Evolutionary conservation across 1,140 invertebrate species (phyloP).

Genomic region (Brachionus asplanchnoidis): DNA sequence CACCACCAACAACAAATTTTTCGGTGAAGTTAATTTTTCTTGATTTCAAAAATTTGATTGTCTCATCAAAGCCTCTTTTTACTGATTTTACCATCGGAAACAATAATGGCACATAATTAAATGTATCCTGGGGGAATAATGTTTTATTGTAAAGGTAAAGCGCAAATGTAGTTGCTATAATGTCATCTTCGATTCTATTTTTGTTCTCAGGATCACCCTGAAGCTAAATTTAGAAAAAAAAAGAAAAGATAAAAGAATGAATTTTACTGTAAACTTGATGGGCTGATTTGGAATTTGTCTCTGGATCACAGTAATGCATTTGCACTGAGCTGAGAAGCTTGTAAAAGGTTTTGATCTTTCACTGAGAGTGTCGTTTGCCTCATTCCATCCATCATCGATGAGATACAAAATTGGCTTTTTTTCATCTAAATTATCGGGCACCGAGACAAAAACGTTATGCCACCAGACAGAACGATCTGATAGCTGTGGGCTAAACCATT

Average conservation of each 20-base stretch:
- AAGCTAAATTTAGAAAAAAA: neutral
- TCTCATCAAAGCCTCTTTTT: conserved; percentile 48
- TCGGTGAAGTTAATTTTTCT: conserved; percentile 35
- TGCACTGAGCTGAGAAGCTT: conserved; percentile 45
- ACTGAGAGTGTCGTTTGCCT: conserved; percentile 41
- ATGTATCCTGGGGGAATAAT: neutral
- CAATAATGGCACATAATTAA: conserved; percentile 18
- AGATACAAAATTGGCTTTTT: conserved; percentile 45
- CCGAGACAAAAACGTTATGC: conserved; percentile 47
- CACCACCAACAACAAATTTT: conserved; percentile 48
- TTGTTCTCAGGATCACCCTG: conserved; percentile 47
- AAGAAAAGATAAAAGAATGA: conserved; percentile 1
- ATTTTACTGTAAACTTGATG: conserved; percentile 45
- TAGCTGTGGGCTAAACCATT: conserved; percentile 46
- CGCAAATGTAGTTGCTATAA: conserved; percentile 50
- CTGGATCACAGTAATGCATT: conserved; percentile 46
- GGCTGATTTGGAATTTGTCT: conserved; percentile 51
- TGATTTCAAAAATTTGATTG: conserved; percentile 44
- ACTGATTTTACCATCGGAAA: conserved; percentile 47
- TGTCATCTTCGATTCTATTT: conserved; percentile 46
- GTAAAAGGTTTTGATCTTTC: conserved; percentile 46
- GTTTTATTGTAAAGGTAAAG: conserved; percentile 44
- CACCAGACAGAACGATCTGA: conserved; percentile 48
- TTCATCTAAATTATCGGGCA: conserved; percentile 46
- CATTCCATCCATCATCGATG: conserved; percentile 48